Evolutionary conservation across 2,888 invertebrate genomes (phyloP), one percentile per base, ranked within the genome.

Genomic region (Stenchaetothrips biformis): DNA sequence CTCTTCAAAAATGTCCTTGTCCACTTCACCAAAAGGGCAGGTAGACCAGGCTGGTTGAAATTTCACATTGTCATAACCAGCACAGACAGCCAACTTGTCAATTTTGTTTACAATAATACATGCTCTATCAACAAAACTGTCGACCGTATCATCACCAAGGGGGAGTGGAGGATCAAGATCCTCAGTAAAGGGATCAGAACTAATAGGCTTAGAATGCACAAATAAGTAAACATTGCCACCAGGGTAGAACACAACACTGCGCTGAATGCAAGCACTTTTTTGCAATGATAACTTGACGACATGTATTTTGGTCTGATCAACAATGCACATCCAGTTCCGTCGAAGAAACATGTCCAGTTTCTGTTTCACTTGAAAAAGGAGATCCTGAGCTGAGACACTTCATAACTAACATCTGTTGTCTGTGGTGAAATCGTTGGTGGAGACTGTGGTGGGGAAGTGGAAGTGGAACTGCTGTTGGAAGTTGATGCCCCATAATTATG

Each of bases 261-360:
- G 62, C 62, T 62, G 62, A 18, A 62, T 62, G 62, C 62, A 62
- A 62, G 62, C 62, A 62, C 62, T 62, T 62, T 62, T 62, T 18
- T 62, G 9, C 62, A 62, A 18, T 9, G 62, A 62, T 6, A 62
- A 9, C 18, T 9, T 62, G 13, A 62, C 62, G 18, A 13, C 18
- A 62, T 62, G 62, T 6, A 62, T 8, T 18, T 62, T 62, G 11
- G 8, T 18, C 18, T 62, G 62, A 62, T 9, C 62, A 18, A 18
- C 13, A 13, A 62, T 62, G 62, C 62, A 62, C 62, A 62, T 62
- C 62, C 62, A 62, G 9, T 6, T 6, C 62, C 18, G 9, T 9
- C 11, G 62, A 62, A 62, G 62, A 62, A 62, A 62, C 62, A 62
- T 9, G 13, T 62, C 13, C 62, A 62, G 62, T 18, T 18, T 62